These are phyloP conservation scores for Erebia epiphron DNA, from an alignment of 2,888 invertebrate species.

Conservation along the genomic window DNA sequence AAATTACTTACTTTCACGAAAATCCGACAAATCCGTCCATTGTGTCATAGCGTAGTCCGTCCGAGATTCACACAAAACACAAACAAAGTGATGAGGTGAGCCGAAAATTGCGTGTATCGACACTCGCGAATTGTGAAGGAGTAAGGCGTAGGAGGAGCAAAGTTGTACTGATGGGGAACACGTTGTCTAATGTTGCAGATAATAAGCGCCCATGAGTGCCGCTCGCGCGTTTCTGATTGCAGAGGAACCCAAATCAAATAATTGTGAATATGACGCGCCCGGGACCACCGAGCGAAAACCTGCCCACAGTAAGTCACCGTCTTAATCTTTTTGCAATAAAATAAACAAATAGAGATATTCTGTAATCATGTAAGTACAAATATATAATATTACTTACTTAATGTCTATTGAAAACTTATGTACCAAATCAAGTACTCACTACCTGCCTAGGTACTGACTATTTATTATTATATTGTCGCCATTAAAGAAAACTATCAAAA, in stretches of 20 bases:
- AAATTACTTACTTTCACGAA: constrained; percentile 22
- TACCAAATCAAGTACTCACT: too few relatives aligned
- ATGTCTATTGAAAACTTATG: too few relatives aligned
- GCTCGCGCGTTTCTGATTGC: constrained; percentile 43
- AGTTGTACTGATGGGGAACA: constrained; percentile 31
- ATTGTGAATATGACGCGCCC: constrained; percentile 74
- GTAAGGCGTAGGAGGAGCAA: constrained; percentile 35
- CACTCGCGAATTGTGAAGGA: constrained; percentile 25
- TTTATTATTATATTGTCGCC: too few relatives aligned
- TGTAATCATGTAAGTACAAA: neutral
- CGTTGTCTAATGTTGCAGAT: constrained; percentile 57
- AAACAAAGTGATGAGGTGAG: constrained; percentile 53
- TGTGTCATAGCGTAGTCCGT: constrained; percentile 36
- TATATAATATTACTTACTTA: too few relatives aligned
- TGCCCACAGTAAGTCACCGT: constrained; percentile 79
- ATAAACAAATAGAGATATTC: neutral
- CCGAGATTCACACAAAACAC: constrained; percentile 39
- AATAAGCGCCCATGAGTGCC: constrained; percentile 59
- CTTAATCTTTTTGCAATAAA: neutral
- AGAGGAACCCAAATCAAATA: constrained; percentile 33
- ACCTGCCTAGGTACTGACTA: too few relatives aligned
- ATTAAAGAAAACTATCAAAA: too few relatives aligned
- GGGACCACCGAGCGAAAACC: constrained; percentile 88
- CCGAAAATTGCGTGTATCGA: constrained; percentile 13
- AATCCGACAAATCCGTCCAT: constrained; percentile 40